These are phyloP conservation scores for Tyria jacobaeae DNA, from an alignment of 2,888 invertebrate species.

Conservation along the genomic window DNA sequence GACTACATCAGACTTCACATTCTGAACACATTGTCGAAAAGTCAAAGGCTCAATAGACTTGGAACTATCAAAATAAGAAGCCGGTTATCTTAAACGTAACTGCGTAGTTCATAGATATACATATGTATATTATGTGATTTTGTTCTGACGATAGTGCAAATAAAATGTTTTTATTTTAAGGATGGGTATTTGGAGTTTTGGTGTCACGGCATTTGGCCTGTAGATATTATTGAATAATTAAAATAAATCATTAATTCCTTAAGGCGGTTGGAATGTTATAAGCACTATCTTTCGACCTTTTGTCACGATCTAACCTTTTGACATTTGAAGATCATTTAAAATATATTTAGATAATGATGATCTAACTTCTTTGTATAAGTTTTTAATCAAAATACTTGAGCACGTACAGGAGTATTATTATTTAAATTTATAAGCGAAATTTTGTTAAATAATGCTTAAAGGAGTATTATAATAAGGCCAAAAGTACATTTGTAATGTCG, in stretches of 20 bases:
- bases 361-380: neutral
- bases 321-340: slow-evolving; percentile 1
- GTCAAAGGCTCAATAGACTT: too few relatives aligned
- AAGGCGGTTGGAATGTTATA: neutral
- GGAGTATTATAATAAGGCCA: too few relatives aligned
- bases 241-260: neutral
- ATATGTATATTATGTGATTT: too few relatives aligned
- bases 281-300: neutral
- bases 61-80: too few relatives aligned
- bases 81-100: neutral
- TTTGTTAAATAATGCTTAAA: neutral
- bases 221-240: neutral
- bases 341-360: neutral
- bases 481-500: neutral
- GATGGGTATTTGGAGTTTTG: neutral
- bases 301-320: slow-evolving; percentile 9
- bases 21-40: too few relatives aligned
- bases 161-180: neutral
- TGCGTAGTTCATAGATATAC: too few relatives aligned
- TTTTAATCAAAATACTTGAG: neutral
- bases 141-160: neutral
- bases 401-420: neutral
- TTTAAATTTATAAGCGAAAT: too few relatives aligned
- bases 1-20: too few relatives aligned
- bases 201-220: neutral